Evolutionary conservation across 2,113 vertebrate genomes (phyloP).

Genomic region (Datnioides undecimradiatus): DNA sequence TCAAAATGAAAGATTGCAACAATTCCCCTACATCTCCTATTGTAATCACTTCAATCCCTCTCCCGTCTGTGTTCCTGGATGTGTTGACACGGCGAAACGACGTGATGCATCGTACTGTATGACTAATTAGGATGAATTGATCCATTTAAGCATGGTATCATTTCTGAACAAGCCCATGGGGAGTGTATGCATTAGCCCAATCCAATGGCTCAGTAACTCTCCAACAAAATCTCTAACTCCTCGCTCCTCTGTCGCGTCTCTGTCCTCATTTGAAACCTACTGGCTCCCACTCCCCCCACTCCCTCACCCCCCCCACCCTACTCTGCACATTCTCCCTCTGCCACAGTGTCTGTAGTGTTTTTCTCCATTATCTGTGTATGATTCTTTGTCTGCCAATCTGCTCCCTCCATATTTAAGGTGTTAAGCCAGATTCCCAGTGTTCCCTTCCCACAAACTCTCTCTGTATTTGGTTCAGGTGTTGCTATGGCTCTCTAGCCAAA

Average conservation of each 20-base stretch:
- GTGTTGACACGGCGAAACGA: conserved; percentile 78
- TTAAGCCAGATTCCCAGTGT: conserved; percentile 7
- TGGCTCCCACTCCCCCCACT: neutral
- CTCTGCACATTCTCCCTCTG: conserved; percentile 33
- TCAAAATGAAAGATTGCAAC: conserved; percentile 81
- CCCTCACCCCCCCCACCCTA: neutral
- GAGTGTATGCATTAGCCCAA: conserved; percentile 77
- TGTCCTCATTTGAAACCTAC: conserved; percentile 36
- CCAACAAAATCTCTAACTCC: conserved; percentile 37
- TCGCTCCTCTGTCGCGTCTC: conserved; percentile 9
- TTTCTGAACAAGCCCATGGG: conserved; percentile 79
- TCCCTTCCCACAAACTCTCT: conserved; percentile 10
- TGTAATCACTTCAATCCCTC: conserved; percentile 77
- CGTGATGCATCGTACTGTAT: conserved; percentile 75
- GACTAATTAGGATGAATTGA: conserved; percentile 84
- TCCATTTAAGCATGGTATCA: conserved; percentile 81
- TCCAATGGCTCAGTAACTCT: conserved; percentile 72
- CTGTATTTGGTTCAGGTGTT: conserved; percentile 63
- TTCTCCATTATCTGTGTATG: conserved; percentile 46
- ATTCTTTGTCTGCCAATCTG: conserved; percentile 39
- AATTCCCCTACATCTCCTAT: conserved; percentile 64
- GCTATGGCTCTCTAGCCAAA: conserved; percentile 58
- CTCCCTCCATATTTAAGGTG: conserved; percentile 33
- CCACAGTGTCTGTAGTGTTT: conserved; percentile 51
- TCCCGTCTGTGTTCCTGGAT: conserved; percentile 69